Evolutionary conservation across 2,888 invertebrate species (phyloP), one percentile per base, ranked within the genome.

Genomic region (Enchytraeus crypticus): DNA sequence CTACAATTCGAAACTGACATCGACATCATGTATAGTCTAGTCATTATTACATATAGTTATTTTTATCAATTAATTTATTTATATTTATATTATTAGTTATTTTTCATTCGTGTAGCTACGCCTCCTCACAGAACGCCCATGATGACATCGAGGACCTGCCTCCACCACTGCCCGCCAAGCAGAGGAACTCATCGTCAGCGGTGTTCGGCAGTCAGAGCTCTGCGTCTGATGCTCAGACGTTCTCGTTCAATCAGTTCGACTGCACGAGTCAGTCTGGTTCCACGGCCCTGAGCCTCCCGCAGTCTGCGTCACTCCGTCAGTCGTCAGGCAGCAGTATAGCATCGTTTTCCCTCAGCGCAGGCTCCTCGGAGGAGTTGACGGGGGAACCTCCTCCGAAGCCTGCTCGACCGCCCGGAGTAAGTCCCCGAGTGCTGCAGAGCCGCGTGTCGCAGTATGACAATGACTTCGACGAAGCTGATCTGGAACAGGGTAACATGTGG

Each of bases 311-410:
- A 3, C 63, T 71, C 21, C 72, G 71, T 65, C 68, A 67, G 46
- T 75, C 74, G 8, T 74, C 88, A 70, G 87, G 86, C 59, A 89
- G 90, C 57, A 92, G 91, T 70, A 81, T 90, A 71, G 90, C 91
- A 79, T 92, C 91, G 0, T 88, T 90, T 79, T 81, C 90, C 71
- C 91, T n/a, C n/a, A n/a, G n/a, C n/a, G n/a, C 91, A 80, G 88
- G 87, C 71, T 90, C 90, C n/a, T 68, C 72, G 2, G 76, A 75
- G 54, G 74, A 76, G 56, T 64, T 74, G 45, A 57, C 66, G 26
- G 63, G 54, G 5, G 57, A 32, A 11, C 51, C 51, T 18, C 51
- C 57, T 18, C 55, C 54, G 18, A 55, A 60, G 11, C 63, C 63
- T 8, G 54, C 58, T 29, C 23, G 43, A 38, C 18, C 27, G 33